phyloP scores from a whole-genome alignment of 2,888 invertebrate genomes.

The Amiota minor region DNA sequence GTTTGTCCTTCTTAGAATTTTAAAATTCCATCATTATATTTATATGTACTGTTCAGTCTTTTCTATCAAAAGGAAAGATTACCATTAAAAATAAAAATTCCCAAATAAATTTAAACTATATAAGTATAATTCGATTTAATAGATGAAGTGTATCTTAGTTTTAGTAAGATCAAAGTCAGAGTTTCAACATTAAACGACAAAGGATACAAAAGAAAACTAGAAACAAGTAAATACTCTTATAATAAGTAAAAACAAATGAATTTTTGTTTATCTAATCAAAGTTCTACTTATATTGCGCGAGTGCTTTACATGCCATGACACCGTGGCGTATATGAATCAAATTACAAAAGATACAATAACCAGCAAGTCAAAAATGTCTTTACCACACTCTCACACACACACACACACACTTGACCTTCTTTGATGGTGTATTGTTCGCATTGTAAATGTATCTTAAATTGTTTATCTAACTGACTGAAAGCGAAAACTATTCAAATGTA shows the following conservation, averaged over 20 bases:
- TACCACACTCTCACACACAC: background rate
- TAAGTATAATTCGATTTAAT: too few relatives aligned
- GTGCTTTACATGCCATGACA: conserved; percentile 39
- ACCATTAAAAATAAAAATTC: too few relatives aligned
- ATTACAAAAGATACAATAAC: background rate
- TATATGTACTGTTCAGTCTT: too few relatives aligned
- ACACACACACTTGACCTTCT: conserved; percentile 5
- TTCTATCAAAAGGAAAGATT: too few relatives aligned
- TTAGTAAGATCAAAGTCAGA: too few relatives aligned
- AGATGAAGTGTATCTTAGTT: too few relatives aligned
- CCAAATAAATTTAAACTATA: too few relatives aligned
- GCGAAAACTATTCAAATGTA: conserved; percentile 33
- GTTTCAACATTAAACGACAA: background rate
- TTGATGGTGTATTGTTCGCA: background rate
- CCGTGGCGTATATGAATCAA: conserved; percentile 9
- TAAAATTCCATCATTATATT: too few relatives aligned
- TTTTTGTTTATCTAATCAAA: conserved; percentile 53
- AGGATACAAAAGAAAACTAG: background rate
- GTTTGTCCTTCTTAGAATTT: too few relatives aligned
- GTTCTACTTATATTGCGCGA: conserved; percentile 29
- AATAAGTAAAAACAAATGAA: conserved; percentile 7
- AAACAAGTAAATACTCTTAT: background rate
- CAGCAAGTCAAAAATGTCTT: background rate
- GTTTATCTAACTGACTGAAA: conserved; percentile 6
- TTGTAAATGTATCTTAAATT: background rate